Evolutionary conservation across 2,888 invertebrate genomes (phyloP), one percentile per base, ranked within the genome.

Genomic region (Sipha maydis): DNA sequence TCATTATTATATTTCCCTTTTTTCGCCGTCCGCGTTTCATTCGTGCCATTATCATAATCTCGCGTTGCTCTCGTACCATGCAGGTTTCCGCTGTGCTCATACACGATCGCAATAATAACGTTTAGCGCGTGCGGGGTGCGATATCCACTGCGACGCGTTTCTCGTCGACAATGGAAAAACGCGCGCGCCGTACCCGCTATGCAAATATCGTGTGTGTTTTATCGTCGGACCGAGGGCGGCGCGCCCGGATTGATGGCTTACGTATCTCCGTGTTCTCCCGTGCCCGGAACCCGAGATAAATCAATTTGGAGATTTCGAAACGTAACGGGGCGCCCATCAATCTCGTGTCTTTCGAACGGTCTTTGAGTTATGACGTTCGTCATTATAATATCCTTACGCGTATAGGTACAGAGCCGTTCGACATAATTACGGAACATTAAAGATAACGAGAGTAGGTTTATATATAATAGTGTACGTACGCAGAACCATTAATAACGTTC

Each of bases 291-390:
- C n/a, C 56, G 7, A 78, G 85, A 85, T 85, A 85, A 85, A 85
- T 85, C 85, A 85, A 85, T 85, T 85, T 85, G 78, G 67, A 48
- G 21, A 85, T 85, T 85, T 85, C 85, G n/a, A 78, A 85, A 85
- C 78, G 69, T 85, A 78, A 85, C 48, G 69, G 84, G 17, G 83
- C 41, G 17, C n/a, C 85, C 31, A 85, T 85, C 61, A 67, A 77
- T 69, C 77, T 85, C 34, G 69, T 69, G 56, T 77, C 56, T 61
- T 61, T 38, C 54, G 61, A 54, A 61, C 76, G n/a, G 76, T 85
- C 41, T 41, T 41, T 73, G 83, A 73, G 34, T n/a, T 48, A 75
- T 56, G 34, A 56, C 34, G 73, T 56, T 17, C 73, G 83, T 56
- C 73, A 56, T 75, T 48, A 73, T 38, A 28, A 69, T 67, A 41